Evolutionary conservation across 2,113 vertebrate species (phyloP).

Genomic region (Chloropsis cyanopogon): DNA sequence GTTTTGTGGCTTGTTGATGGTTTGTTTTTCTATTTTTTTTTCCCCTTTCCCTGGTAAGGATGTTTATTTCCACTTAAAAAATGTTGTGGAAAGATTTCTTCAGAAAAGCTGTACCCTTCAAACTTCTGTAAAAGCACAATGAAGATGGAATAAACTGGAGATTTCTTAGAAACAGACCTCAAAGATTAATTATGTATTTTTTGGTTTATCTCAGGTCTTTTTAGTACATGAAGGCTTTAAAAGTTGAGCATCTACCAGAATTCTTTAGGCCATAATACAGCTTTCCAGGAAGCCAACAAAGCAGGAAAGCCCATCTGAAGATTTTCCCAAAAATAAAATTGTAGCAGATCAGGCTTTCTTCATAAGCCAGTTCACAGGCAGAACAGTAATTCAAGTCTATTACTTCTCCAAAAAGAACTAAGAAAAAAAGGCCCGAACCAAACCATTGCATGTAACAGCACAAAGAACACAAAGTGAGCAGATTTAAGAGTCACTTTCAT

Average conservation of each 20-base stretch:
- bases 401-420: neutral
- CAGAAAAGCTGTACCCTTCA: neutral
- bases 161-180: neutral
- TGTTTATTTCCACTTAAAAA: neutral
- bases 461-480: neutral
- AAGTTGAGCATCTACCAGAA: neutral
- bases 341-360: neutral
- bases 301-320: neutral
- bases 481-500: neutral
- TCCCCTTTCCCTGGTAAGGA: neutral
- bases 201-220: neutral
- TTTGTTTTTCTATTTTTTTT: neutral
- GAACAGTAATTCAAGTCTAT: neutral
- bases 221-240: neutral
- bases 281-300: slow-evolving; percentile 35
- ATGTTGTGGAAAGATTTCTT: neutral
- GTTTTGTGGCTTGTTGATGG: slow-evolving; percentile 1
- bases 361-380: neutral
- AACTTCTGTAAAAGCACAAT: neutral
- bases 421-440: neutral
- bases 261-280: neutral
- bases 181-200: accelerated
- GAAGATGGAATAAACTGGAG: neutral
- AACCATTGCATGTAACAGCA: neutral
- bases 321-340: neutral